Conservation (phyloP, 2,113 vertebrate species). For the Hoplias malabaricus region DNA sequence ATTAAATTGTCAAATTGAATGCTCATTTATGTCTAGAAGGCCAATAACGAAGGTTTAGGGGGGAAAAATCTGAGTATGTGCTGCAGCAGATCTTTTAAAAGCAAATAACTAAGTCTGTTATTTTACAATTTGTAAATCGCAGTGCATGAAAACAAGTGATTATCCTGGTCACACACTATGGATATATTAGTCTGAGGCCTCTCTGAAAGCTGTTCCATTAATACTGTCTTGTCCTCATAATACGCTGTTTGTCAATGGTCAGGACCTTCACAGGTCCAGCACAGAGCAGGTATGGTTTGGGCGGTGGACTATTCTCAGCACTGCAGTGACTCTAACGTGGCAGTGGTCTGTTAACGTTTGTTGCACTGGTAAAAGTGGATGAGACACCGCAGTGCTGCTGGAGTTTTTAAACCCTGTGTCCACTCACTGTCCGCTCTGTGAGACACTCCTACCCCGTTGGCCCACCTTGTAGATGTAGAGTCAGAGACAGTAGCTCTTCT, state of each 20-base stretch:
- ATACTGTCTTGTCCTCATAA: not conserved
- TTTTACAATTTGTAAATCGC: not conserved
- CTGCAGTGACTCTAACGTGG: too few relatives aligned
- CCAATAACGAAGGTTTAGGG: not conserved
- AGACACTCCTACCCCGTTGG: too few relatives aligned
- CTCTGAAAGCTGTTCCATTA: not conserved
- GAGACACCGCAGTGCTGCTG: too few relatives aligned
- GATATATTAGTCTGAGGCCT: not conserved
- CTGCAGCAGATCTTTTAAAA: not conserved
- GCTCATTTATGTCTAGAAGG: slow-evolving; percentile 21
- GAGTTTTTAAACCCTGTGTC: too few relatives aligned
- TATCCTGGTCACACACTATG: not conserved
- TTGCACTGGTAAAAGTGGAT: too few relatives aligned
- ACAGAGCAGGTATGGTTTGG: too few relatives aligned
- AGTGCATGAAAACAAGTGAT: not conserved
- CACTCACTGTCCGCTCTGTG: too few relatives aligned
- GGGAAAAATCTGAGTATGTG: not conserved
- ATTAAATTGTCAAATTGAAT: slow-evolving; percentile 37
- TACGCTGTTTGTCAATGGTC: not conserved
- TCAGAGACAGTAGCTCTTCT: too few relatives aligned
- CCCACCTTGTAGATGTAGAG: too few relatives aligned
- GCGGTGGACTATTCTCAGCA: too few relatives aligned
- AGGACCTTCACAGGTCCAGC: too few relatives aligned
- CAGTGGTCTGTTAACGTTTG: too few relatives aligned
- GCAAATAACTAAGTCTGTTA: not conserved